A percentile compares a stretch with the other conserved stretches of the same genome.
phyloP scores from a whole-genome alignment of 1,140 invertebrate species.

The Bombus polaris region DNA sequence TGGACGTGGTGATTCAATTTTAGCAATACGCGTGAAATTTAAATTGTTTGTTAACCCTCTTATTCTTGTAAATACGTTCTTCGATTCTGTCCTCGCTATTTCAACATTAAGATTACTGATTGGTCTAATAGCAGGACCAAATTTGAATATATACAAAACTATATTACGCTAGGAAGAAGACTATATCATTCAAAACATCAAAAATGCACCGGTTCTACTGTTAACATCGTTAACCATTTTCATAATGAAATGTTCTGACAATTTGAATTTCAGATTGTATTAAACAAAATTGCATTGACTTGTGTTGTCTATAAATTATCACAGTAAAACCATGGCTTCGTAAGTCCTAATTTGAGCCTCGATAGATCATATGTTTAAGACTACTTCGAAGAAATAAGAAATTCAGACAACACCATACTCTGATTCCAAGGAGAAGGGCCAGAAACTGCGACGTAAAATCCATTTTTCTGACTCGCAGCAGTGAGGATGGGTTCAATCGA shows the following conservation, averaged over 20 bases:
- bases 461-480: not conserved
- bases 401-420: not conserved
- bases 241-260: no score
- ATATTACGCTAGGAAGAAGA: no score
- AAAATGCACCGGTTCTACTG: no score
- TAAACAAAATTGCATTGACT: not conserved
- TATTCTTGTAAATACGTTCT: not conserved
- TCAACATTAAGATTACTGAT: no score
- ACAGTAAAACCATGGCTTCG: not conserved
- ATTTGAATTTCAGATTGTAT: not conserved
- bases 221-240: no score
- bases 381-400: not conserved
- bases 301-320: not conserved
- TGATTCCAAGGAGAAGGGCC: no score
- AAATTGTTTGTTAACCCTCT: not conserved
- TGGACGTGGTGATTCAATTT: not conserved
- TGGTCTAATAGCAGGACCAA: no score
- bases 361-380: not conserved
- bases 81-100: no score
- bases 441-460: constrained; percentile 9
- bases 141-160: no score
- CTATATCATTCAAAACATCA: no score
- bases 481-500: constrained; percentile 29
- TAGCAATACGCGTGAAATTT: not conserved
- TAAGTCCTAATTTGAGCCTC: not conserved